Evolutionary conservation across 2,888 invertebrate species (phyloP), one percentile per base, ranked within the genome.

Genomic region (Megamerina dolium): DNA sequence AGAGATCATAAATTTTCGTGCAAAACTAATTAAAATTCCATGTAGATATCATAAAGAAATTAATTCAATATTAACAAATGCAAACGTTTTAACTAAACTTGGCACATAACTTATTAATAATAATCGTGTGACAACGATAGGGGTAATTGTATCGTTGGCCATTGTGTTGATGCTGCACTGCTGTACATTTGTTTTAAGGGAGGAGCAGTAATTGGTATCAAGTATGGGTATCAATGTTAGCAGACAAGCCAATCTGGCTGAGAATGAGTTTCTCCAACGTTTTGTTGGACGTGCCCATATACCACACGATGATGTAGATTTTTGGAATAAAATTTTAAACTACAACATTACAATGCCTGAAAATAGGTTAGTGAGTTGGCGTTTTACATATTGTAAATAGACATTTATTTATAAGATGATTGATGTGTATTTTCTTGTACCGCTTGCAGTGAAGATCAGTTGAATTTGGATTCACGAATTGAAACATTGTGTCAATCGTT

Each of bases 311-410:
- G 90, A 91, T 66, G 89, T 93, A 66, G 85, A 87, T 0, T 95
- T 91, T 69, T 99, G 97, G 97, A 91, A 91, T 66, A 83, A 85
- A 53, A 79, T 99, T 52, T 75, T 99, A 27, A 87, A 94, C 0
- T 99, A 93, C 64, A 89, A 92, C 53, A 84, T 94, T 56, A 79
- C 81, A 27, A 82, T 90, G 46, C 92, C 93, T 1, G 76, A 79
- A 32, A 84, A 82, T 57, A 78, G 80, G 81, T 87, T 74, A 74
- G 74, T 43, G 8, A 9, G 5, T 2, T 14, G 30, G 26, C 27
- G 17, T 17, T 20, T 26, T 19, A 16, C 18, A 17, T 16, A 16
- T 21, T 3, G 9, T 10, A 13, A 12, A 20, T 31, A 14, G 16
- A 10, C 5, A 18, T 12, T 20, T 34, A 44, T 37, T 37, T 46